Evolutionary conservation across 2,797 vertebrate species (phyloP).

Genomic region (Danio jaintianensis): DNA sequence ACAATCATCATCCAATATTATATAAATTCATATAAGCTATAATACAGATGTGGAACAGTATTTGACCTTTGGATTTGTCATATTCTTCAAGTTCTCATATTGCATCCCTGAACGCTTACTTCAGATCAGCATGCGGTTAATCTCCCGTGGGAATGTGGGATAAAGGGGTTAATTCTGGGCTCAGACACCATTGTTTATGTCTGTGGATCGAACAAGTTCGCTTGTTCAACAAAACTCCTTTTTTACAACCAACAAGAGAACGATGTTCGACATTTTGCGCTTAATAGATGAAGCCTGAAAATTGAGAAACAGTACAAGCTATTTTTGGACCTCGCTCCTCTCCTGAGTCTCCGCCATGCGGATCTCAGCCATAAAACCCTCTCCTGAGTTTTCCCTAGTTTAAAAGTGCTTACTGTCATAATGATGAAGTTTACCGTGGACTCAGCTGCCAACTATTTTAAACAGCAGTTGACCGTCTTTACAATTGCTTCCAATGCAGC

Average conservation of each 20-base stretch:
- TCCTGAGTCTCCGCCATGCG: slow-evolving; percentile 22
- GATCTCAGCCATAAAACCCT: slow-evolving; percentile 38
- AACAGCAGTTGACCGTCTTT: slow-evolving; percentile 51
- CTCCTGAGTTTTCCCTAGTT: slow-evolving; percentile 12
- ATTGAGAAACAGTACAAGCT: slow-evolving; percentile 59
- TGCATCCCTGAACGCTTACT: slow-evolving; percentile 64
- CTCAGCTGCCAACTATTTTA: slow-evolving; percentile 23
- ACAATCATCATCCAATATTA: neutral
- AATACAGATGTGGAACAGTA: neutral
- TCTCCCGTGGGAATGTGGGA: slow-evolving; percentile 75
- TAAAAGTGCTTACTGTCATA: slow-evolving; percentile 43
- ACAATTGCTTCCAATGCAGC: slow-evolving; percentile 26
- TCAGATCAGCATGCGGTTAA: slow-evolving; percentile 75
- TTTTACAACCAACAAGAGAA: slow-evolving; percentile 10
- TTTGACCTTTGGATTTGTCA: slow-evolving; percentile 13
- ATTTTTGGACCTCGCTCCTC: slow-evolving; percentile 29
- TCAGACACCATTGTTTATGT: slow-evolving; percentile 74
- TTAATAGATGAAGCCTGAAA: slow-evolving; percentile 45
- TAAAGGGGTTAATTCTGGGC: slow-evolving; percentile 76
- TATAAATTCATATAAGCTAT: no score
- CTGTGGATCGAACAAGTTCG: slow-evolving; percentile 68
- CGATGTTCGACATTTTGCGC: slow-evolving; percentile 44
- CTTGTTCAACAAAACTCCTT: slow-evolving; percentile 67
- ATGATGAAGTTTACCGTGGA: slow-evolving; percentile 34
- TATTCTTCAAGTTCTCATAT: slow-evolving; percentile 66